phyloP scores from a whole-genome alignment of 2,113 vertebrate species.

The Ceyx margarethae region DNA sequence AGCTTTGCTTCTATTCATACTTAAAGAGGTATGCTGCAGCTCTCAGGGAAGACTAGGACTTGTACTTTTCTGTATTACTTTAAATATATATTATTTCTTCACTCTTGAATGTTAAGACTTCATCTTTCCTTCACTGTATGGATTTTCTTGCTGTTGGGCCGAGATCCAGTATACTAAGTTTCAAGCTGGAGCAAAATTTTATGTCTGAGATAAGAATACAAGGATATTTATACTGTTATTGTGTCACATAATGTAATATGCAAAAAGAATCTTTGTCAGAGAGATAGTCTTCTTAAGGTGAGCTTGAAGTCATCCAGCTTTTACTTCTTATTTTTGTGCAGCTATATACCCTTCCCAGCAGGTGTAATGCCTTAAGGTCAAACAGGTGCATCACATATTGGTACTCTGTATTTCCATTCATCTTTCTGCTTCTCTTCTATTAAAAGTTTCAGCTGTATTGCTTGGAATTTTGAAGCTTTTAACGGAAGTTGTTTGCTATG shows the following conservation, averaged over 20 bases:
- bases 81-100: background rate
- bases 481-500: background rate
- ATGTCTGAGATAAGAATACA: slow-evolving; percentile 69
- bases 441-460: background rate
- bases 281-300: slow-evolving; percentile 39
- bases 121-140: slow-evolving; percentile 2
- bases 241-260: slow-evolving; percentile 69
- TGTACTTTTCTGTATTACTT: background rate
- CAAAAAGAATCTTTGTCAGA: slow-evolving; percentile 63
- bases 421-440: background rate
- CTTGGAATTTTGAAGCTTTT: background rate
- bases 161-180: slow-evolving; percentile 40
- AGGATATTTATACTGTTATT: slow-evolving; percentile 65
- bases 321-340: slow-evolving; percentile 25
- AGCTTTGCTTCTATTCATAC: background rate
- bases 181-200: slow-evolving; percentile 67
- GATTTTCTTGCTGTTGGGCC: slow-evolving; percentile 3
- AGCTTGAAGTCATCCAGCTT: slow-evolving; percentile 2
- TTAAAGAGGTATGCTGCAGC: background rate
- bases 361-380: slow-evolving; percentile 9
- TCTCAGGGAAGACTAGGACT: background rate
- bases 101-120: background rate
- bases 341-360: background rate
- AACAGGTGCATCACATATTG: slow-evolving; percentile 6
- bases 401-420: slow-evolving; percentile 12